phyloP scores from a whole-genome alignment of 2,797 vertebrate species.

The Hoplostethus mediterraneus region DNA sequence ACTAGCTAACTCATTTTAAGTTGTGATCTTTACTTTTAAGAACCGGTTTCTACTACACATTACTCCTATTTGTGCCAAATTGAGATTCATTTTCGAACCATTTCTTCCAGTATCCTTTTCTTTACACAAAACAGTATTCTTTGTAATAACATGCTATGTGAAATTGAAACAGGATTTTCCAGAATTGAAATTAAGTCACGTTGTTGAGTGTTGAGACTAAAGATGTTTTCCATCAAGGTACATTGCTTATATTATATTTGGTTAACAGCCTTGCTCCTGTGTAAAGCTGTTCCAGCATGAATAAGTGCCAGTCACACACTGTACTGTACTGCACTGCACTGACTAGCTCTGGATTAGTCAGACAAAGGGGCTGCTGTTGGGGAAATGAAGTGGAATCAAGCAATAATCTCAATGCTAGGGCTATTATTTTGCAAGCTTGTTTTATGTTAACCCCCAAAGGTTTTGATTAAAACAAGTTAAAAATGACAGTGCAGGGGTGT shows the following conservation, averaged over 20 bases:
- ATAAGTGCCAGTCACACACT: slow-evolving; percentile 25
- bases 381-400: slow-evolving; percentile 1
- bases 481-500: neutral
- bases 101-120: neutral
- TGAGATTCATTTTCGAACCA: neutral
- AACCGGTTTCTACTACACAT: too few relatives aligned
- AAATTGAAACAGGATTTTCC: neutral
- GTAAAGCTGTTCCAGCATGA: slow-evolving; percentile 5
- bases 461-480: neutral
- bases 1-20: too few relatives aligned
- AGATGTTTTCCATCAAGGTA: neutral
- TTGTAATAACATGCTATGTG: neutral
- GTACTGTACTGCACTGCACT: slow-evolving; percentile 6
- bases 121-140: neutral
- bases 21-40: too few relatives aligned
- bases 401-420: neutral
- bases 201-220: neutral
- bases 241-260: neutral
- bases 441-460: neutral
- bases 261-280: neutral
- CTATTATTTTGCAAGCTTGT: slow-evolving; percentile 1
- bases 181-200: neutral
- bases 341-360: slow-evolving; percentile 4
- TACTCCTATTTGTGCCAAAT: neutral
- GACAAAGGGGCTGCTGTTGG: slow-evolving; percentile 19